Base-by-base conservation (phyloP, 1,140 invertebrate species). In the Dysdera silvatica region DNA sequence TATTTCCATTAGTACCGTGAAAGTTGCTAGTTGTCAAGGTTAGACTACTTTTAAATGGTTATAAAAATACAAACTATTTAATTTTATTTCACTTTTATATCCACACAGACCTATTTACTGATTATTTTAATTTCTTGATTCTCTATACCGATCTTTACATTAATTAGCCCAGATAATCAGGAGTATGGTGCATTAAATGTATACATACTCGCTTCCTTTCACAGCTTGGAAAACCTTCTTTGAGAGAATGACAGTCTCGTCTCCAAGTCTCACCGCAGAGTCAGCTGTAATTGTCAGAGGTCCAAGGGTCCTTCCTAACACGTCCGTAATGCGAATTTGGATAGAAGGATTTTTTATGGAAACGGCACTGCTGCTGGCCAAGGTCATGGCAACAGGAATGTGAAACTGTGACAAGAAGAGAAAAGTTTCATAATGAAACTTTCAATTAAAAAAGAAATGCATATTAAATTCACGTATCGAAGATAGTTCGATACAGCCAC, bases 261-360 rank as follows among this genome's bases (percentile, higher is more conserved):
- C 87, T 20, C 80, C 81, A 0, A 87, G 71, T 68, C 85, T 80
- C 0, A 84, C 86, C 2, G 85, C 88, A 28, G 84, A 86, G 68
- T 89, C 86, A 10, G 86, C 85, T 40, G 85, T 78, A 0, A 92
- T 85, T 41, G 83, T 82, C 31, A 86, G 74, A 10, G 81, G 80
- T 1, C 83, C 79, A 7, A 95, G 71, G 5, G 85, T 77, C 56
- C 83, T 82, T 2, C 92, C 93, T n/a, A 95, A 75, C 35, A 96
- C 78, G 79, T 96, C 87, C 4, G 87, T 87, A 31, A 95, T 84
- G 47, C 84, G 82, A 23, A 96, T 80, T 67, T 76, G 60, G 18
- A 96, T 77, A 0, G 81, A 78, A 4, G 88, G 87, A 24, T 85
- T 82, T 33, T 86, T 80, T 3, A 80, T 74, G 18, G 85, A 85